A percentile compares a stretch with the other conserved stretches of the same genome.
These are phyloP conservation scores for Pedetes capensis DNA, from an alignment of 2,113 vertebrate genomes.

Conservation along the genomic window DNA sequence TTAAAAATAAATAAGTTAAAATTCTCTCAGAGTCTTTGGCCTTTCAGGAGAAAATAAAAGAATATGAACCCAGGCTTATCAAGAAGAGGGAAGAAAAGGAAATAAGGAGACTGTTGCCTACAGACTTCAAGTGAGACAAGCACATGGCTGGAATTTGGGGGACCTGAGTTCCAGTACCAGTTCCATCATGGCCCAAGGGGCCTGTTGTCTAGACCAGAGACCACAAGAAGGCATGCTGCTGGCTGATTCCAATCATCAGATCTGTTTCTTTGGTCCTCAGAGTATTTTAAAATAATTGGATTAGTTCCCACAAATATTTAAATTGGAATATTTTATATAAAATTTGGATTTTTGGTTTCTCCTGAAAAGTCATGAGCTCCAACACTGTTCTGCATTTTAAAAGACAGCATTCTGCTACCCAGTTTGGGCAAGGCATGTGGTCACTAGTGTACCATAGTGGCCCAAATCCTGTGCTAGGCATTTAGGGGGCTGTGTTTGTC, in stretches of 20 bases:
- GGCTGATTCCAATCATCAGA: background rate
- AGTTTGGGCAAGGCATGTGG: background rate
- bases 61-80: background rate
- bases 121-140: background rate
- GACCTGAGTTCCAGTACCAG: no score
- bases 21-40: background rate
- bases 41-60: slow-evolving; percentile 7
- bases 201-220: background rate
- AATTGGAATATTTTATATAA: background rate
- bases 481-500: background rate
- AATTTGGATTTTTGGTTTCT: background rate
- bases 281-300: background rate
- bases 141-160: background rate
- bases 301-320: slow-evolving; percentile 6
- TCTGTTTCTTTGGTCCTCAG: background rate
- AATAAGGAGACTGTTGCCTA: background rate
- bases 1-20: background rate
- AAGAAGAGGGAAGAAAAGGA: background rate
- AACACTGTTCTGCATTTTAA: background rate
- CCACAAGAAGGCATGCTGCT: background rate
- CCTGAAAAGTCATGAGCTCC: background rate
- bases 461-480: background rate
- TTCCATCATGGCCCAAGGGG: background rate
- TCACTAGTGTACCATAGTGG: background rate
- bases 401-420: background rate